These are phyloP conservation scores for Aplysina aerophoba DNA, from an alignment of 37 sponge, comb jelly and placozoan species.

Conservation along the genomic window DNA sequence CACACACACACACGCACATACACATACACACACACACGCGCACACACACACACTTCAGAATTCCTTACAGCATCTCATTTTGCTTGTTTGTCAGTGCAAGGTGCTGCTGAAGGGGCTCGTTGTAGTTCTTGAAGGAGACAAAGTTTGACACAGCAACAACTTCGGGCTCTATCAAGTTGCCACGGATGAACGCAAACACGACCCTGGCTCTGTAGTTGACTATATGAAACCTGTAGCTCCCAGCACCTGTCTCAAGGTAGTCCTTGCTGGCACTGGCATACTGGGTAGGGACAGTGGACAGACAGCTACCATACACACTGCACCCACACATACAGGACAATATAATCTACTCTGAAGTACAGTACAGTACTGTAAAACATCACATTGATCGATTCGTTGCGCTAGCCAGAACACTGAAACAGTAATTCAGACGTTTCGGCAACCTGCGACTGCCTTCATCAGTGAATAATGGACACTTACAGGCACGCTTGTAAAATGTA, in stretches of 20 bases:
- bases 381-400: no score
- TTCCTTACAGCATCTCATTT: conserved; percentile 65
- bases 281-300: no score
- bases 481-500: no score
- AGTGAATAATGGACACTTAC: no score
- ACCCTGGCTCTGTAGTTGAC: conserved; percentile 62
- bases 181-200: conserved; percentile 65
- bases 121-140: conserved; percentile 60
- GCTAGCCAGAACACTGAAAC: no score
- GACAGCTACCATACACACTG: no score
- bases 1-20: not conserved
- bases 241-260: conserved; percentile 45
- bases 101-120: conserved; percentile 69
- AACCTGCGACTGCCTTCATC: no score
- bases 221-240: conserved; percentile 43
- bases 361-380: no score
- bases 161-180: conserved; percentile 11
- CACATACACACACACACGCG: no score
- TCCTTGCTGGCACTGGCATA: not conserved
- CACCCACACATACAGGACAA: no score
- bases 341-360: no score
- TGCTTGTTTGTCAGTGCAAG: conserved; percentile 58
- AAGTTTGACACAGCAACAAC: conserved; percentile 52
- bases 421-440: no score
- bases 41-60: not conserved